Percentiles rank a stretch among this genome's conserved stretches.
phyloP scores from a whole-genome alignment of 2,888 invertebrate genomes.

The Selenia dentaria region DNA sequence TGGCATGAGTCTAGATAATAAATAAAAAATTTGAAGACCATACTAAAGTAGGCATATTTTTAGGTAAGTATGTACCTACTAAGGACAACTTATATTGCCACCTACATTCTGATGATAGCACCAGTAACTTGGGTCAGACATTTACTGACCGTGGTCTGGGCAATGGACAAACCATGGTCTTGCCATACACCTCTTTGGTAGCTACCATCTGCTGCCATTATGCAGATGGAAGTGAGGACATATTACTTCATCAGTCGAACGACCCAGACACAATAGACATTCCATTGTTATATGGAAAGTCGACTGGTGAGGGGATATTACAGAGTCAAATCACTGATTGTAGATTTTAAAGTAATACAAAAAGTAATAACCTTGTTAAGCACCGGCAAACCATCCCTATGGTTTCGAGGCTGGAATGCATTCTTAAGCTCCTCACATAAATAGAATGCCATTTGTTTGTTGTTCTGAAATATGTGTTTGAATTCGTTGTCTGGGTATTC shows the following conservation, averaged over 20 bases:
- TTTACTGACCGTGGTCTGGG: constrained; percentile 11
- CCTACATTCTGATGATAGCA: constrained; percentile 7
- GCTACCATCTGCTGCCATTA: constrained; percentile 3
- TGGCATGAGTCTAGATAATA: background rate
- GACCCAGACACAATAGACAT: too few relatives aligned
- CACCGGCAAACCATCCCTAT: background rate
- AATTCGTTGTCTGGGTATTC: too few relatives aligned
- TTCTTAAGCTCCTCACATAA: background rate
- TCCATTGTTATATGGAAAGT: too few relatives aligned
- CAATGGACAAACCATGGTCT: constrained; percentile 4
- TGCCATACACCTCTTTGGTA: constrained; percentile 8
- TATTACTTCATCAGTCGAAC: too few relatives aligned
- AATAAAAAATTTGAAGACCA: background rate
- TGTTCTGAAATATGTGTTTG: background rate
- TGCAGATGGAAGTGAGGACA: background rate
- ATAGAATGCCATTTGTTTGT: background rate
- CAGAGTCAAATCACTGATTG: too few relatives aligned
- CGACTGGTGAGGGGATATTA: too few relatives aligned
- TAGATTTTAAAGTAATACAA: background rate
- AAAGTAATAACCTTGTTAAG: background rate
- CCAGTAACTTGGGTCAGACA: constrained; percentile 1
- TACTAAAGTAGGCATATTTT: too few relatives aligned
- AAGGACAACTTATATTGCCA: too few relatives aligned
- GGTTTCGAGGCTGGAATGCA: background rate
- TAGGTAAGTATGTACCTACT: too few relatives aligned